Evolutionary conservation across 2,113 vertebrate genomes (phyloP).

Genomic region (Corapipo altera): DNA sequence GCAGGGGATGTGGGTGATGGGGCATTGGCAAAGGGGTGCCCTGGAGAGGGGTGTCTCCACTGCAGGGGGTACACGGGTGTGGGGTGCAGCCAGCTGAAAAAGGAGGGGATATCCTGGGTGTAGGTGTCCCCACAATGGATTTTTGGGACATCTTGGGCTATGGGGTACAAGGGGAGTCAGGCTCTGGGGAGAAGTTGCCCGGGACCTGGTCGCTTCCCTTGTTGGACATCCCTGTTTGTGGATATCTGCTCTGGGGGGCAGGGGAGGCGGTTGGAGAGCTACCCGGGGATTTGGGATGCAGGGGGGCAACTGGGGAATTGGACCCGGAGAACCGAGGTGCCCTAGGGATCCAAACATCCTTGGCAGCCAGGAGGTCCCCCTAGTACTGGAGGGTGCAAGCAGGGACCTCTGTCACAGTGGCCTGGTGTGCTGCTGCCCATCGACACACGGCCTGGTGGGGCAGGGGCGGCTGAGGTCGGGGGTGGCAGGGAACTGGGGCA

Average conservation of each 20-base stretch:
- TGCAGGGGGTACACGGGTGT: fast-evolving
- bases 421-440: neutral
- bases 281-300: neutral
- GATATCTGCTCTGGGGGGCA: neutral
- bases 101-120: neutral
- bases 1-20: no score
- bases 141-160: neutral
- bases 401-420: no score
- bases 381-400: neutral
- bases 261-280: no score
- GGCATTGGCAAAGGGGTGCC: neutral
- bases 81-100: neutral
- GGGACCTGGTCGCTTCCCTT: neutral
- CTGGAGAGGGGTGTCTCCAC: neutral
- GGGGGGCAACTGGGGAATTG: fast-evolving
- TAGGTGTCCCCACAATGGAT: neutral
- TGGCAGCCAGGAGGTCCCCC: no score
- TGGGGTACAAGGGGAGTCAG: neutral
- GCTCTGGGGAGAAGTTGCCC: neutral
- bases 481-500: neutral
- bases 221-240: neutral
- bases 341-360: neutral
- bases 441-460: neutral
- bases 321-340: neutral
- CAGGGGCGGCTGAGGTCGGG: neutral